Base-by-base conservation (phyloP, 2,113 vertebrate genomes). In the Gobio gobio region DNA sequence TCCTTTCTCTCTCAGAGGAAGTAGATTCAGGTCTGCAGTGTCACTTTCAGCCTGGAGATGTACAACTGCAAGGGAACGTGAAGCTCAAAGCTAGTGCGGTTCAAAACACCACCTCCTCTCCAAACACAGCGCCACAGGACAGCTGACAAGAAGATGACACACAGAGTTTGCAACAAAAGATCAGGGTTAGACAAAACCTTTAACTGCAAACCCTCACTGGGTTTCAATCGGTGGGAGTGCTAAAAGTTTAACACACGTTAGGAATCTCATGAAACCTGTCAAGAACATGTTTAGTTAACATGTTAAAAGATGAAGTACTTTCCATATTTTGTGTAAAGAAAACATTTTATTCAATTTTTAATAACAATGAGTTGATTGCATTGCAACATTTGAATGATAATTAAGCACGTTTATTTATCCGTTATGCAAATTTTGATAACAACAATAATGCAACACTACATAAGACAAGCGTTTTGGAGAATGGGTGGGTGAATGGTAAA, bases 111-210 rank as follows among this genome's bases (percentile, higher is more conserved):
- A 24, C n/a, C 43, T 26, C 29, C 36, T 36, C 76, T 78, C 22
- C 33, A 58, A 61, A 43, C 36, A 13, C 33, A 0, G 29, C 77
- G 63, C 33, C 77, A 61, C 16, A 78, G 75, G 51, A 78, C 51
- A 56, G n/a, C 77, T 63, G 77, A 79, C 58, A 79, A 58, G 36
- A 79, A 26, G n/a, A 47, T 47, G 78, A 64, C 78, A 79, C 59
- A 22, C 47, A 14, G 22, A 74, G 70, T 74, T 47, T 24, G 9
- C 66, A n/a, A 36, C 9, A 58, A 56, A 12, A 78, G 56, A 43
- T 78, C 24, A 58, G 36, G 40, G 20, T 78, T 61, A 61, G 33
- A 61, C 51, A 56, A 78, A 61, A 43, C 22, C 43, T 33, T 22
- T 78, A 10, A 26, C 72, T 9, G n/a, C n/a, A 56, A 36, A 58